Evolutionary conservation across 1,140 invertebrate genomes (phyloP).

Genomic region (Ditylenchus dipsaci): DNA sequence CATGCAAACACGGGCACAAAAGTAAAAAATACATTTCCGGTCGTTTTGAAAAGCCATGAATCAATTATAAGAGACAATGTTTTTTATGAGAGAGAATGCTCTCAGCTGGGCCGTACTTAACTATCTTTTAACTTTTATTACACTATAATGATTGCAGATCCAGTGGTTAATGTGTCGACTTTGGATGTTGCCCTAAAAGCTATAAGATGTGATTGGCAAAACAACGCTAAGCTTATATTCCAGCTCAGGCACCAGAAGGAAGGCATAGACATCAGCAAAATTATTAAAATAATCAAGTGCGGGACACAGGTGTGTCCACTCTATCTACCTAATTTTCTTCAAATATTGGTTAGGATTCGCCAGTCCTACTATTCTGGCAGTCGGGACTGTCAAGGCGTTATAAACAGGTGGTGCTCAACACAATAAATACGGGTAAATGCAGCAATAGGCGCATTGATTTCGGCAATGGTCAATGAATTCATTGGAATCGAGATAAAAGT

Average conservation of each 20-base stretch:
- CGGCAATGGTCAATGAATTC: background rate
- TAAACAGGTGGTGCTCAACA: slow-evolving; percentile 36
- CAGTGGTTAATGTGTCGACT: slow-evolving; percentile 16
- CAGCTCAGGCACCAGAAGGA: slow-evolving; percentile 30
- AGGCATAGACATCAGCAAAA: slow-evolving; percentile 24
- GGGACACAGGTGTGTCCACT: slow-evolving; percentile 16
- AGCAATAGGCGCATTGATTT: background rate
- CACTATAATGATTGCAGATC: slow-evolving; percentile 20
- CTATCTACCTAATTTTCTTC: background rate
- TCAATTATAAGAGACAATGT: no score
- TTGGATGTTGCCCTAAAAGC: slow-evolving; percentile 19
- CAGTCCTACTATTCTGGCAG: slow-evolving; percentile 37
- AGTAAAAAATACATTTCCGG: no score
- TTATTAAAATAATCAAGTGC: slow-evolving; percentile 31
- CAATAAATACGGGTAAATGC: slow-evolving; percentile 13
- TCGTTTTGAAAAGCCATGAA: no score
- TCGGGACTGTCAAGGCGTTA: slow-evolving; percentile 29
- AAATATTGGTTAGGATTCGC: slow-evolving; percentile 28
- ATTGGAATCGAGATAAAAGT: no score
- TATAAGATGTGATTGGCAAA: slow-evolving; percentile 38
- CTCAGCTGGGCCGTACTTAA: no score
- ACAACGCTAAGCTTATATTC: slow-evolving; percentile 39
- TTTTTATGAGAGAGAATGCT: no score
- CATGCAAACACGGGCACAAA: no score
- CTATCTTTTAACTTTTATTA: no score